Conservation (phyloP, 2,888 invertebrate genomes). For the Neoaliturus tenellus region DNA sequence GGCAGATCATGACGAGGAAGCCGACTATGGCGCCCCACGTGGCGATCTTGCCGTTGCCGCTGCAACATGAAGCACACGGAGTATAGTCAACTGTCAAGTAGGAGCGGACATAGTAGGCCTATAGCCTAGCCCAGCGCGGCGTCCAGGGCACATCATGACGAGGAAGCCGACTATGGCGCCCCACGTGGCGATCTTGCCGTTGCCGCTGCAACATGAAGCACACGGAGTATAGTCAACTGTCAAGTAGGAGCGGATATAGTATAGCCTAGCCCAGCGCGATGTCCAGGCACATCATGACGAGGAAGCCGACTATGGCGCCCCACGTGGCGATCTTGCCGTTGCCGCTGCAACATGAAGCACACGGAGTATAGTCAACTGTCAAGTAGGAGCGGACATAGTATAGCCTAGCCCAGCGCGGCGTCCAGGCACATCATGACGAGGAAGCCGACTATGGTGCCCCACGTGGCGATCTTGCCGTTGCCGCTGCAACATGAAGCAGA, state of each 20-base stretch:
- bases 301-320: constrained; percentile 95
- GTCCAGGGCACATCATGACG: constrained; percentile 99
- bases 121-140: constrained; percentile 88
- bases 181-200: constrained; percentile 97
- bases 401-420: too few relatives aligned
- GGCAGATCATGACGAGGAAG: constrained; percentile 98
- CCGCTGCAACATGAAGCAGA: too few relatives aligned
- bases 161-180: constrained; percentile 95
- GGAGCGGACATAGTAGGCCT: background rate
- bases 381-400: too few relatives aligned
- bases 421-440: too few relatives aligned
- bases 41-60: constrained; percentile 96
- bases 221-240: too few relatives aligned
- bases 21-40: constrained; percentile 96
- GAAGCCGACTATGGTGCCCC: too few relatives aligned
- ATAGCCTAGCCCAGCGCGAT: background rate
- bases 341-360: constrained; percentile 91
- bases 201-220: constrained; percentile 84
- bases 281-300: constrained; percentile 93
- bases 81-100: background rate
- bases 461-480: too few relatives aligned
- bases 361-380: too few relatives aligned
- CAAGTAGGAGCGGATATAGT: background rate
- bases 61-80: too few relatives aligned
- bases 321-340: constrained; percentile 97